Conservation (phyloP, 92 coral and sea anemone species). For the Muricea muricata region DNA sequence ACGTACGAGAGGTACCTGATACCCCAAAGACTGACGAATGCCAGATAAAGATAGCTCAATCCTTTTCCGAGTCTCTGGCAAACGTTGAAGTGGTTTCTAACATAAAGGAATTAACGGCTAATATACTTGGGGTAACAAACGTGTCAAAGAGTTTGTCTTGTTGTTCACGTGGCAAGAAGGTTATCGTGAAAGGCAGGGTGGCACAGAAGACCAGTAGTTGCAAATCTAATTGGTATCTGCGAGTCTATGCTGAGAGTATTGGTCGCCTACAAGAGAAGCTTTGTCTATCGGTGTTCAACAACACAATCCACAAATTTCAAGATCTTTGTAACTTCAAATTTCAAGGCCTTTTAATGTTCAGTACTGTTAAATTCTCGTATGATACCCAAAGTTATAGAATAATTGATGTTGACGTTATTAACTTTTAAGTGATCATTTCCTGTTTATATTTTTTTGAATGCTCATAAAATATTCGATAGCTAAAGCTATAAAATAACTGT, state of each 20-base stretch:
- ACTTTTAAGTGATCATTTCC: no score
- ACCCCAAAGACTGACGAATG: not conserved
- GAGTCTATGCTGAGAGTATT: not conserved
- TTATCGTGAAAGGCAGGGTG: not conserved
- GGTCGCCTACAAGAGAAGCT: not conserved
- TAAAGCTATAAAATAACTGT: no score
- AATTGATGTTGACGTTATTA: not conserved
- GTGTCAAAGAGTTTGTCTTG: not conserved
- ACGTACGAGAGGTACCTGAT: no score
- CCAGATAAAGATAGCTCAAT: not conserved
- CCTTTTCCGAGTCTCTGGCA: not conserved
- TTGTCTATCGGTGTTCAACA: not conserved
- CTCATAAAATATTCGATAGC: no score
- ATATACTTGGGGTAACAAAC: not conserved
- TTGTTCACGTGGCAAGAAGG: not conserved
- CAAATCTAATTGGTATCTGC: not conserved
- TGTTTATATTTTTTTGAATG: no score
- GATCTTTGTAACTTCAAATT: not conserved
- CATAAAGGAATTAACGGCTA: not conserved
- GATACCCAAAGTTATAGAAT: not conserved
- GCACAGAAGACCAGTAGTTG: not conserved
- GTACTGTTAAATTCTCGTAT: not conserved
- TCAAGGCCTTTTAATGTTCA: not conserved
- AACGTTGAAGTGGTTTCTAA: not conserved
- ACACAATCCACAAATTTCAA: not conserved